Evolutionary conservation across 2,888 invertebrate genomes (phyloP).

Genomic region (Watsonalla binaria): DNA sequence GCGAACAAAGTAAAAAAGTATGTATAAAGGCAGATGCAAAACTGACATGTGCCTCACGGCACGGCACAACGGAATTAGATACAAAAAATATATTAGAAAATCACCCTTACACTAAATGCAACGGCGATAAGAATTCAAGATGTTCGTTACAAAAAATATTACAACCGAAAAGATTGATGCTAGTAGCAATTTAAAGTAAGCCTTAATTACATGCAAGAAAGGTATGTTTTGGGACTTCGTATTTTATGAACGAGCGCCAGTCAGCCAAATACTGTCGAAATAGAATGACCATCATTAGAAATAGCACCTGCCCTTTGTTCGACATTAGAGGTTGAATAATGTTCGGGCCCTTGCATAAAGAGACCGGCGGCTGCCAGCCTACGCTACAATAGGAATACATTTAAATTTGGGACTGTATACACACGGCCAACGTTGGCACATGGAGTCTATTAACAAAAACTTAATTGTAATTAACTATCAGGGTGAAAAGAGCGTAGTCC

Average conservation of each 20-base stretch:
- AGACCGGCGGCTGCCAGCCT: not conserved
- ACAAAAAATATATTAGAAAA: constrained; percentile 19
- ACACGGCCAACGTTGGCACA: not conserved
- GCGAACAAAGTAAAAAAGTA: constrained; percentile 10
- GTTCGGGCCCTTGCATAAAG: constrained; percentile 11
- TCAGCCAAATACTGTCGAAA: constrained; percentile 41
- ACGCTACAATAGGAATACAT: not conserved
- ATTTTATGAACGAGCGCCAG: not conserved
- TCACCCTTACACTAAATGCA: constrained; percentile 1
- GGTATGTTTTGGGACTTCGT: constrained; percentile 10
- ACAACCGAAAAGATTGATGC: not conserved
- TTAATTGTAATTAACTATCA: constrained; percentile 2
- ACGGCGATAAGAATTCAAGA: not conserved
- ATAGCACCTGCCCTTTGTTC: constrained; percentile 54
- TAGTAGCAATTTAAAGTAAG: not conserved
- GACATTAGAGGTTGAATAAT: constrained; percentile 36
- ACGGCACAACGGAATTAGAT: constrained; percentile 20
- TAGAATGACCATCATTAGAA: constrained; percentile 40
- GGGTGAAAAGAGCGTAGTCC: too few species aligned
- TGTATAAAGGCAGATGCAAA: constrained; percentile 37
- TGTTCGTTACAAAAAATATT: not conserved
- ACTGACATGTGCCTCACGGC: constrained; percentile 29
- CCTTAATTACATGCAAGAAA: constrained; percentile 13
- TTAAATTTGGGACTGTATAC: not conserved
- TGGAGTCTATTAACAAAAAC: not conserved